Evolutionary conservation across 2,113 vertebrate genomes (phyloP), one percentile per base, ranked within the genome.

Genomic region (Atractosteus spatula): DNA sequence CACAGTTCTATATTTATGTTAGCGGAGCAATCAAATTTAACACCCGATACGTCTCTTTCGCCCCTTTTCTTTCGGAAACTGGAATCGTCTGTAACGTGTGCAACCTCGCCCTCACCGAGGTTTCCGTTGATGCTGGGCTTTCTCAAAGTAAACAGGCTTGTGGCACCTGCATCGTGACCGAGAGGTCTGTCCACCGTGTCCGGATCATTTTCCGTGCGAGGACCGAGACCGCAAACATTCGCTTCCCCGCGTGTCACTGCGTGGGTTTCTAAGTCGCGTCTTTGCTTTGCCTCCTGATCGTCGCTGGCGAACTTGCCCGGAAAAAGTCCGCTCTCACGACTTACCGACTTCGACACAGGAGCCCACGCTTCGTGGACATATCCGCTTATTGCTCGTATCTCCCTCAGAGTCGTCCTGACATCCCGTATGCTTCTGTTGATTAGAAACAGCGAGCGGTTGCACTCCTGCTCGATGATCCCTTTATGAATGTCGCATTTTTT

Each of bases 341-440:
- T n/a, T 47, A 5, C 61, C 59, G 71, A 55, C 55, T 4, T n/a
- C 11, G 51, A 13, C 8, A 5, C 16, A 66, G 42, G 42, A 17
- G 44, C 2, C 12, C 42, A 43, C 44, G 66, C 66, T 75, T 67
- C n/a, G 16, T 74, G 66, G 72, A 68, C 76, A 45, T 76, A 76
- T n/a, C 76, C 76, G 45, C 70, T 80, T 59, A 75, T 78, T n/a
- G 69, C 29, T 45, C 71, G 71, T 70, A 82, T 75, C 10, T 80
- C 63, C 65, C 41, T 62, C 59, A 81, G 56, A 14, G 51, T 66
- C 44, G 41, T 79, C 55, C 71, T 44, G 66, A 76, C 51, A 12
- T 75, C 65, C 70, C 63, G 45, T 57, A 76, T 71, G 41, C 69
- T 62, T 13, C 41, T 75, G 70, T 77, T 75, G 54, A 80, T 77